phyloP scores from a whole-genome alignment of 2,797 vertebrate genomes.

The Knipowitschia caucasica region DNA sequence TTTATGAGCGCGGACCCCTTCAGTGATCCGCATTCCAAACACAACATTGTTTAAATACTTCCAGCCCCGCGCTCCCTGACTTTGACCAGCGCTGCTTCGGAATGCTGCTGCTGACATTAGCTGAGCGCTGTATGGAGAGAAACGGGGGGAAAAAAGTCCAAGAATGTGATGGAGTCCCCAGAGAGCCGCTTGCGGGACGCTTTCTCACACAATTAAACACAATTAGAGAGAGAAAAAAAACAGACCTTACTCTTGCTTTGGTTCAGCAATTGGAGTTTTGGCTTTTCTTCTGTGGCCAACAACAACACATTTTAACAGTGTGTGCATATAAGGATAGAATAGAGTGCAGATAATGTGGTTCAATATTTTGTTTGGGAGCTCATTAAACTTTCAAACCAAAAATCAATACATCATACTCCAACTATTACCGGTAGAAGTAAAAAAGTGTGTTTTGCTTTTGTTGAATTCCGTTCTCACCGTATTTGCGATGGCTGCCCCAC shows the following conservation, averaged over 20 bases:
- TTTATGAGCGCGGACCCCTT: constrained; percentile 15
- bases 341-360: neutral
- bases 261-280: neutral
- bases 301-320: neutral
- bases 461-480: constrained; percentile 77
- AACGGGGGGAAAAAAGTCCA: constrained; percentile 5
- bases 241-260: constrained; percentile 29
- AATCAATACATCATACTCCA: too few species aligned
- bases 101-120: constrained; percentile 24
- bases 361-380: too few species aligned
- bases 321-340: neutral
- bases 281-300: neutral
- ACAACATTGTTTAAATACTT: constrained; percentile 25
- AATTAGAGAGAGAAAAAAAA: constrained; percentile 27
- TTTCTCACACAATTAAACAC: constrained; percentile 42
- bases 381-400: too few species aligned
- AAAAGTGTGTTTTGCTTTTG: too few species aligned
- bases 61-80: constrained; percentile 19
- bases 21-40: constrained; percentile 23
- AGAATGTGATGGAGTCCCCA: constrained; percentile 27
- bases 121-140: constrained; percentile 1
- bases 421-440: too few species aligned
- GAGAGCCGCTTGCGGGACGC: constrained; percentile 28
- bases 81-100: constrained; percentile 25
- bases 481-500: constrained; percentile 92